phyloP scores from a whole-genome alignment of 2,113 vertebrate species.

The Ochotona princeps region DNA sequence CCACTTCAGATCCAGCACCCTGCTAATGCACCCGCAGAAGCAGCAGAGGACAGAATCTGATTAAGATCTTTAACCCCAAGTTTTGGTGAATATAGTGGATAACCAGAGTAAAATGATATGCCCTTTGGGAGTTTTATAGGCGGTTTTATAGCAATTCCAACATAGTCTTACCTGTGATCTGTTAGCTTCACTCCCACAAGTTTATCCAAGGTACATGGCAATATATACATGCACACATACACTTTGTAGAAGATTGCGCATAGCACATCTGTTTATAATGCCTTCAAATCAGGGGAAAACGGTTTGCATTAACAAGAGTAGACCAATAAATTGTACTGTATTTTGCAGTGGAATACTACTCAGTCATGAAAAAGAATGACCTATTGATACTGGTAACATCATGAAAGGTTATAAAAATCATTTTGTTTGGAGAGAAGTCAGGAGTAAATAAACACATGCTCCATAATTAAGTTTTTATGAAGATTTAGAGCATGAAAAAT shows the following conservation, averaged over 20 bases:
- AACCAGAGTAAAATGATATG: neutral
- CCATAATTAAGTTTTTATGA: neutral
- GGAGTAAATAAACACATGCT: neutral
- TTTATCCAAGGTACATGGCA: conserved; percentile 18
- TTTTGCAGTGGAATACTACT: neutral
- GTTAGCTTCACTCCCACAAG: neutral
- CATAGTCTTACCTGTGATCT: neutral
- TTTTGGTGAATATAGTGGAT: neutral
- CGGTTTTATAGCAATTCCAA: conserved; percentile 1
- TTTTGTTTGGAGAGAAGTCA: neutral
- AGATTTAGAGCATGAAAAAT: neutral
- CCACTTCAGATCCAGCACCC: too few relatives aligned
- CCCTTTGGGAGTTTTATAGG: neutral
- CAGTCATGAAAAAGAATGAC: neutral
- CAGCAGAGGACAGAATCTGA: neutral
- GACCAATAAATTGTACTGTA: neutral
- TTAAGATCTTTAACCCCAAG: neutral
- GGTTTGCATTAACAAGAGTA: neutral
- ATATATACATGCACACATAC: neutral
- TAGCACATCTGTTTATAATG: neutral
- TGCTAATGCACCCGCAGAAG: neutral
- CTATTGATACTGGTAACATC: neutral
- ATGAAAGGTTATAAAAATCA: neutral
- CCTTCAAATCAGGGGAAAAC: neutral
- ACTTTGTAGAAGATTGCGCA: neutral